These are phyloP conservation scores for Corynorhinus townsendii DNA, from an alignment of 2,113 vertebrate genomes.

Conservation along the genomic window DNA sequence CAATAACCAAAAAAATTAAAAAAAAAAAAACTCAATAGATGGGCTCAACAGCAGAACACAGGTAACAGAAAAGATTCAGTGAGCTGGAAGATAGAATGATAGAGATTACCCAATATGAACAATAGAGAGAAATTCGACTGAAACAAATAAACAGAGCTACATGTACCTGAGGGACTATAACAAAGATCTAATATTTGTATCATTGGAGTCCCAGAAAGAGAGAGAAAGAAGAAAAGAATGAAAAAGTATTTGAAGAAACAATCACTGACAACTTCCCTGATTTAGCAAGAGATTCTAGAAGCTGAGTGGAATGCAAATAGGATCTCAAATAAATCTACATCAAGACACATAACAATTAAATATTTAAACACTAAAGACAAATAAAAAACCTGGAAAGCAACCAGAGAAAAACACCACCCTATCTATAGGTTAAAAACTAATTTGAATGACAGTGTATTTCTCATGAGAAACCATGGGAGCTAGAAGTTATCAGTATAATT, in stretches of 20 bases:
- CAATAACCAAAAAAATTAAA: not conserved
- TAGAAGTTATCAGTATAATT: not conserved
- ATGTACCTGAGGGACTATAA: not conserved
- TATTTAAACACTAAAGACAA: not conserved
- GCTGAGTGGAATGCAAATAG: not conserved
- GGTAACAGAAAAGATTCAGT: not conserved
- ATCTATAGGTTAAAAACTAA: not conserved
- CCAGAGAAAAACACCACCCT: not conserved
- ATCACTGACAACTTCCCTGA: not conserved
- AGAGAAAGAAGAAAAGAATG: not conserved
- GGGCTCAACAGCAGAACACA: not conserved
- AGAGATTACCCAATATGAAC: not conserved
- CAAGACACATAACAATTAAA: not conserved
- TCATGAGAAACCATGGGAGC: not conserved
- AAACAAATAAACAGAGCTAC: not conserved
- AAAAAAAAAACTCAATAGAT: not conserved
- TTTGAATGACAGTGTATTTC: not conserved
- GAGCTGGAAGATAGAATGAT: not conserved
- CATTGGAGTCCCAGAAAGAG: not conserved
- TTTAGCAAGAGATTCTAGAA: constrained; percentile 10
- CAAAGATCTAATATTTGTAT: not conserved
- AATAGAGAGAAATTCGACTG: not conserved
- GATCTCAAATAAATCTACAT: not conserved
- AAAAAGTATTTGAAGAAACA: constrained; percentile 11
- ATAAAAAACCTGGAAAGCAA: not conserved